A percentile compares a stretch with the other conserved stretches of the same genome.
Evolutionary conservation across 30 jellyfish, hydroid and myxozoan genomes (phyloP).

Genomic region (Pseudorhiza aurosa): DNA sequence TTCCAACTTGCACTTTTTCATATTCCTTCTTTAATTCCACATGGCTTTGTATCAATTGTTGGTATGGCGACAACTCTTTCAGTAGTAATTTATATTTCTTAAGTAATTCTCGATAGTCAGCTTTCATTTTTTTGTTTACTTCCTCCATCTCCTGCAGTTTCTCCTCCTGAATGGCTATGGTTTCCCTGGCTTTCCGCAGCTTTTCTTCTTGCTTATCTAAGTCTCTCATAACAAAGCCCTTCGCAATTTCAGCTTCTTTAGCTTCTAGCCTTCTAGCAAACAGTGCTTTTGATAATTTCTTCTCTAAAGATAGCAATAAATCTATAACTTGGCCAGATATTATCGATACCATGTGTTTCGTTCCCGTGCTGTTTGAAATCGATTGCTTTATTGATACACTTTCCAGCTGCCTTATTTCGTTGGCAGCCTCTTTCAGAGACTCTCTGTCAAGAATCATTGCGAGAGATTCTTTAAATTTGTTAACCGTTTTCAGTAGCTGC

Average conservation of each 20-base stretch:
- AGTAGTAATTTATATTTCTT: slow-evolving; percentile 21
- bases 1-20: slow-evolving; percentile 37
- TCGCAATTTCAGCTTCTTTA: slow-evolving; percentile 63
- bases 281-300: slow-evolving; percentile 67
- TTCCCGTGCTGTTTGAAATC: slow-evolving; percentile 64
- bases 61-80: slow-evolving; percentile 64
- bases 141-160: slow-evolving; percentile 44
- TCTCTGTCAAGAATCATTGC: slow-evolving; percentile 70
- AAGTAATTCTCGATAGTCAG: slow-evolving; percentile 17
- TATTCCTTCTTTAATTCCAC: slow-evolving; percentile 39
- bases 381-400: slow-evolving; percentile 44
- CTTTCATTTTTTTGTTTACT: background rate
- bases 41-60: slow-evolving; percentile 50
- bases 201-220: slow-evolving; percentile 63
- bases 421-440: slow-evolving; percentile 68
- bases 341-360: slow-evolving; percentile 58
- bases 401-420: slow-evolving; percentile 66
- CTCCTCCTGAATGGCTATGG: slow-evolving; percentile 44
- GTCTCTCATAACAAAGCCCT: slow-evolving; percentile 37
- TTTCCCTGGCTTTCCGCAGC: slow-evolving; percentile 49
- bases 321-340: slow-evolving; percentile 70
- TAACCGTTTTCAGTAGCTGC: slow-evolving; percentile 67
- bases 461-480: slow-evolving; percentile 71
- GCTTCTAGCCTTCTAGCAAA: slow-evolving; percentile 63
- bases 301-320: slow-evolving; percentile 48